Evolutionary conservation across 2,797 vertebrate genomes (phyloP).

Genomic region (Rhinella marina): DNA sequence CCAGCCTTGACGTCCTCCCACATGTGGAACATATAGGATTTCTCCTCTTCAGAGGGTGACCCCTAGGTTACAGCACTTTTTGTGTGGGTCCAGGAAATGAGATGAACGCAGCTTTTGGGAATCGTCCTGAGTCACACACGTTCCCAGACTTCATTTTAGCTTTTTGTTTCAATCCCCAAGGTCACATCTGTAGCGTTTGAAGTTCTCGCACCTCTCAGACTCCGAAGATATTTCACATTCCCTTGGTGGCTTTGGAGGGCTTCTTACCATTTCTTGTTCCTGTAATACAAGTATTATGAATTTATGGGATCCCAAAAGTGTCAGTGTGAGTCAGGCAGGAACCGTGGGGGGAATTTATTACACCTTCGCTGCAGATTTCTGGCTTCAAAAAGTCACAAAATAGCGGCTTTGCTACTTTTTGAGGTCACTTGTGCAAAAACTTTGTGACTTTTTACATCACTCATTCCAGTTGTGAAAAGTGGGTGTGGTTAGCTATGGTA

Average conservation of each 20-base stretch:
- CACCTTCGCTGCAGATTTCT: too few relatives aligned
- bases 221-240: constrained; percentile 3
- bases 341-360: too few relatives aligned
- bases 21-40: not conserved
- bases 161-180: not conserved
- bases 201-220: not conserved
- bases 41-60: not conserved
- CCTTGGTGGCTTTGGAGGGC: not conserved
- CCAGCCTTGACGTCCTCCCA: not conserved
- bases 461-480: too few relatives aligned
- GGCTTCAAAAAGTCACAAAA: too few relatives aligned
- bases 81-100: constrained; percentile 5
- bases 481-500: too few relatives aligned
- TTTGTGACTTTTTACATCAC: too few relatives aligned
- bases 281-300: not conserved
- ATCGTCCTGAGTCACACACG: constrained; percentile 17
- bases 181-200: not conserved
- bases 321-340: too few relatives aligned
- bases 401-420: too few relatives aligned
- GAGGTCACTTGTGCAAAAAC: too few relatives aligned
- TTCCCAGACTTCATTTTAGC: not conserved
- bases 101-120: constrained; percentile 14
- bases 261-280: too few relatives aligned
- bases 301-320: not conserved
- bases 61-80: not conserved